phyloP scores from a whole-genome alignment of 2,113 vertebrate species.

The Leucopternis melanops region DNA sequence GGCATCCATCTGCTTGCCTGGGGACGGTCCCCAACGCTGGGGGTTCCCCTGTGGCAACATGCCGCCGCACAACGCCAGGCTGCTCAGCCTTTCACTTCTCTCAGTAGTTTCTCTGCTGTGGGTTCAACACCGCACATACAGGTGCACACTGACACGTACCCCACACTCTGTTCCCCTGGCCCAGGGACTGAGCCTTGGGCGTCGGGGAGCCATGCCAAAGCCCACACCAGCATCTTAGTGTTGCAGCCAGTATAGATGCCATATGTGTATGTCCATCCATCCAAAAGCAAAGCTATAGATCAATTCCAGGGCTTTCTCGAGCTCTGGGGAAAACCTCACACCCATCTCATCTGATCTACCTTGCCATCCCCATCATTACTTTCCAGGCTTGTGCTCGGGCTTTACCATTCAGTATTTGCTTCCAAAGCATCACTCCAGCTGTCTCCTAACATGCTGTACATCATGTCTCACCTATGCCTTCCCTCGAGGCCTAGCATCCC shows the following conservation, averaged over 20 bases:
- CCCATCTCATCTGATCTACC: neutral
- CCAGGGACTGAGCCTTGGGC: neutral
- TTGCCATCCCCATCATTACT: neutral
- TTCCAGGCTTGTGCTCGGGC: neutral
- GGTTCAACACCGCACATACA: accelerated
- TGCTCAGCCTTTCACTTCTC: neutral
- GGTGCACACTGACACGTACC: neutral
- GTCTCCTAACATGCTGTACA: accelerated
- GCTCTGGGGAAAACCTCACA: neutral
- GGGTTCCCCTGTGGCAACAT: neutral
- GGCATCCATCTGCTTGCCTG: neutral
- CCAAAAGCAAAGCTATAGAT: neutral
- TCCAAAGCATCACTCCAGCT: neutral
- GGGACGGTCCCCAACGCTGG: neutral
- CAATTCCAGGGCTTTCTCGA: neutral
- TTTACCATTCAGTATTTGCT: neutral
- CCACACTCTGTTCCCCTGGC: neutral
- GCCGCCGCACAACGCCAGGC: neutral
- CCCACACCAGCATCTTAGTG: neutral
- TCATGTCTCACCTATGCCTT: neutral
- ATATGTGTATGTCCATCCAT: neutral
- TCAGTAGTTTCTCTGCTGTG: neutral
- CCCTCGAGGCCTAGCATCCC: neutral
- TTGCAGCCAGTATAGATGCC: neutral
- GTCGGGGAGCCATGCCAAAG: accelerated